Evolutionary conservation across 2,113 vertebrate species (phyloP).

Genomic region (Lampris megalopsis): DNA sequence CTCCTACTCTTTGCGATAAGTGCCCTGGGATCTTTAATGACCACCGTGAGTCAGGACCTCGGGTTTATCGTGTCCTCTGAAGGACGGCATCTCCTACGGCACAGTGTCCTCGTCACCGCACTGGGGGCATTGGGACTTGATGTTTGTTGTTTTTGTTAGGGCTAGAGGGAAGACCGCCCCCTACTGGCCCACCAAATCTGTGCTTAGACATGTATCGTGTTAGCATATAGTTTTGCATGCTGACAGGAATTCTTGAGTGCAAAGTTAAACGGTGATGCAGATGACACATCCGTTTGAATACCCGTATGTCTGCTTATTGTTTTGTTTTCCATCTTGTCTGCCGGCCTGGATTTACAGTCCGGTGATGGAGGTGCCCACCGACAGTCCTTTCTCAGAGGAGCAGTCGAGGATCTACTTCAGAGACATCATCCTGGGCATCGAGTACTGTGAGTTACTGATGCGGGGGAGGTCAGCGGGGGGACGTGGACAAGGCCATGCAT

Average conservation of each 20-base stretch:
- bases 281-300: conserved; percentile 13
- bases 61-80: too few species aligned
- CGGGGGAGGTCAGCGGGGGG: not conserved
- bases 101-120: too few species aligned
- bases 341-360: conserved; percentile 79
- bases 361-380: conserved; percentile 96
- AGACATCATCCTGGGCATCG: conserved; percentile 95
- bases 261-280: not conserved
- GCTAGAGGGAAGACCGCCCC: too few species aligned
- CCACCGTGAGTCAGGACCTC: too few species aligned
- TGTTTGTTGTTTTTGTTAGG: too few species aligned
- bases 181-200: too few species aligned
- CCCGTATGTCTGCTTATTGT: conserved; percentile 5
- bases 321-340: not conserved
- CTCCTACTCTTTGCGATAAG: too few species aligned
- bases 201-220: too few species aligned
- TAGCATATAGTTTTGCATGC: not conserved
- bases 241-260: not conserved
- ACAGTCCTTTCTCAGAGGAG: conserved; percentile 89
- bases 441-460: conserved; percentile 90
- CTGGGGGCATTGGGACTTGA: too few species aligned
- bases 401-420: conserved; percentile 92
- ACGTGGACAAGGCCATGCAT: not conserved
- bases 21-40: too few species aligned
- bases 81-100: too few species aligned